phyloP scores from a whole-genome alignment of 2,888 invertebrate species.

The Drosophila mimica region DNA sequence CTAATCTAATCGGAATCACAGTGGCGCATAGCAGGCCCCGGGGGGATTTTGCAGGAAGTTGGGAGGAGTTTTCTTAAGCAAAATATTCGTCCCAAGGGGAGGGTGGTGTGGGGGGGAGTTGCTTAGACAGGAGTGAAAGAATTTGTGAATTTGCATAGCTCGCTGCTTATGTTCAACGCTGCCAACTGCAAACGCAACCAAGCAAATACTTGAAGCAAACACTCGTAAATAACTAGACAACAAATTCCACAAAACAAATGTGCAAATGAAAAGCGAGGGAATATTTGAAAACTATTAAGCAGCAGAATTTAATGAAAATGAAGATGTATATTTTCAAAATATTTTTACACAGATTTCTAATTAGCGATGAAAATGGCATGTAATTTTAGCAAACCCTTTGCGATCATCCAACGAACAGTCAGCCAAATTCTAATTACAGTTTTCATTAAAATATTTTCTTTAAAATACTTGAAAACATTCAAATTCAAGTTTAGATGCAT shows the following conservation, averaged over 20 bases:
- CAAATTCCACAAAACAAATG: slow-evolving; percentile 36
- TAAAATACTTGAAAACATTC: not conserved
- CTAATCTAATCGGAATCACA: slow-evolving; percentile 41
- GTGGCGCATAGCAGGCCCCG: not conserved
- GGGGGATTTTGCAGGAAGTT: not conserved
- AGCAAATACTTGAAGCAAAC: slow-evolving; percentile 25
- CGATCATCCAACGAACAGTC: not conserved
- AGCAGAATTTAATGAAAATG: not conserved
- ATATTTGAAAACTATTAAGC: not conserved
- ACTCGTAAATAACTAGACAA: slow-evolving; percentile 27
- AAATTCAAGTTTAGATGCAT: not conserved
- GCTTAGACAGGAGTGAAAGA: not conserved
- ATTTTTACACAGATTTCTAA: not conserved
- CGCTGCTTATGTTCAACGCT: slow-evolving; percentile 43
- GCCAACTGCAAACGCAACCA: slow-evolving; percentile 45
- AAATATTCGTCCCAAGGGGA: not conserved
- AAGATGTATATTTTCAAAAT: not conserved
- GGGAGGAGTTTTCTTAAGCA: not conserved
- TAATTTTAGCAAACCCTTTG: not conserved
- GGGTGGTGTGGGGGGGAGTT: not conserved
- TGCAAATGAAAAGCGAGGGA: not conserved
- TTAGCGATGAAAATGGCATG: not conserved
- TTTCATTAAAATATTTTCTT: not conserved
- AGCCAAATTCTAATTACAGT: not conserved
- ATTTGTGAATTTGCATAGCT: slow-evolving; percentile 54